Evolutionary conservation across 2,797 vertebrate species (phyloP), one percentile per base, ranked within the genome.

Genomic region (Vultur gryphus): DNA sequence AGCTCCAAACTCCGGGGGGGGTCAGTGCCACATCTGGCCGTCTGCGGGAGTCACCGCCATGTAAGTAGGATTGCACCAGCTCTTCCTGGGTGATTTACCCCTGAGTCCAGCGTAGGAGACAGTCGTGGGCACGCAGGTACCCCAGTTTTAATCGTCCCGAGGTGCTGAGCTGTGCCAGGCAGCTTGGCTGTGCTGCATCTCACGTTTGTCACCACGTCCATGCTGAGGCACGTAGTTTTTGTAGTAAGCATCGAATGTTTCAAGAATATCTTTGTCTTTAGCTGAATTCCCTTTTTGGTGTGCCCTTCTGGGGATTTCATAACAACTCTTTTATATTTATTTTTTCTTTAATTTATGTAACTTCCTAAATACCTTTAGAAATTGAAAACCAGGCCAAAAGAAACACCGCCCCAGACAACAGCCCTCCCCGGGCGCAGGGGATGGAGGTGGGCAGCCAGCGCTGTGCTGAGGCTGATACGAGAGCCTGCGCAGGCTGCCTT

Each of bases 111-210:
- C 4, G 11, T 35, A 4, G 4, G 57, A 21, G 51, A 4, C 6
- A 19, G 33, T 3, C 5, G 1, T 4, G 23, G 46, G 78, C 52
- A 10, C 9, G 29, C 6, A 7, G 8, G 24, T 26, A 8, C 16
- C 66, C 21, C n/a, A 4, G 16, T 33, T 54, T n/a, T 13, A 13
- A 8, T 10, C 0, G 2, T 9, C 24, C 35, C 1, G 5, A n/a
- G 62, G 54, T 6, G 23, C 8, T 15, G 81, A 29, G 58, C 39
- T 20, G 33, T 25, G 29, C 51, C 33, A 9, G 37, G 28, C 8
- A 1, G 17, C 29, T 25, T 7, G n/a, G 54, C 55, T 28, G 0
- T 3, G 24, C n/a, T 20, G 35, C 55, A 5, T 4, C 70, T 13
- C 24, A 2, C 3, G 7, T 35, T 16, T 13, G 17, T 19, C 61